phyloP scores from a whole-genome alignment of 2,113 vertebrate genomes.

The Phycodurus eques region DNA sequence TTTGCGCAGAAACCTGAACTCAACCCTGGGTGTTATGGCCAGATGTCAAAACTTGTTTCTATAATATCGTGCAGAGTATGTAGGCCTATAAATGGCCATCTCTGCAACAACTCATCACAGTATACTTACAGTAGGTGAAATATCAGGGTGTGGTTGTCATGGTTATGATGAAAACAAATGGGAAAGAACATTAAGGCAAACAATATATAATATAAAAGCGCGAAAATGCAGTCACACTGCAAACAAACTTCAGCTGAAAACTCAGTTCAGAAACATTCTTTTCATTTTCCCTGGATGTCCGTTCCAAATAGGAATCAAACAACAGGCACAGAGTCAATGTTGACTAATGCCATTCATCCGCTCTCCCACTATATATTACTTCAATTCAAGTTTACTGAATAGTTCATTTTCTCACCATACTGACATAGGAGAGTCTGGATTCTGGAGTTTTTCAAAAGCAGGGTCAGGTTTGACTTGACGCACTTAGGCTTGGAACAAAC shows the following conservation, averaged over 20 bases:
- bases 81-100: too few relatives aligned
- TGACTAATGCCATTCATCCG: too few relatives aligned
- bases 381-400: neutral
- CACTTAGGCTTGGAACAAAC: neutral
- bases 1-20: too few relatives aligned
- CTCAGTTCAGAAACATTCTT: too few relatives aligned
- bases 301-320: too few relatives aligned
- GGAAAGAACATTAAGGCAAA: neutral
- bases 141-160: neutral
- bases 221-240: neutral
- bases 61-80: too few relatives aligned
- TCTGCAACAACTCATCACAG: too few relatives aligned
- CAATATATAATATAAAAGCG: neutral
- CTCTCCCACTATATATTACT: too few relatives aligned
- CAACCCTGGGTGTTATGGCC: neutral
- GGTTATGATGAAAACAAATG: neutral
- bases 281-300: too few relatives aligned
- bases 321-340: too few relatives aligned
- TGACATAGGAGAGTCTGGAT: neutral
- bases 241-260: neutral
- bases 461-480: neutral
- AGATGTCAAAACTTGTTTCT: neutral
- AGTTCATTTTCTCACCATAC: neutral
- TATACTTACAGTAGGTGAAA: too few relatives aligned
- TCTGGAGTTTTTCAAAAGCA: neutral